Conservation (phyloP, 2,113 vertebrate species). For the Ophthalmotilapia sp. region DNA sequence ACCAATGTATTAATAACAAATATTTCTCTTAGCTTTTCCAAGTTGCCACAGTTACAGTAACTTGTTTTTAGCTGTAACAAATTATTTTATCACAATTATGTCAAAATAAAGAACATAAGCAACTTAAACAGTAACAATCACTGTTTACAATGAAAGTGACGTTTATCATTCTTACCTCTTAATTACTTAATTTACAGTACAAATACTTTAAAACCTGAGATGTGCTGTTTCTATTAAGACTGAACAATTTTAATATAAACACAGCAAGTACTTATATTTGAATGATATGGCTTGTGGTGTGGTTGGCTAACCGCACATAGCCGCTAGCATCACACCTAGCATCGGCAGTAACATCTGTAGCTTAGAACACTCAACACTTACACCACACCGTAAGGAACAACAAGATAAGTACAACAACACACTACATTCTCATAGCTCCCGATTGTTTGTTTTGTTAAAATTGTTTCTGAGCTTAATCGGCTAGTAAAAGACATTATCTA, state of each 20-base stretch:
- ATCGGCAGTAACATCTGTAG: background rate
- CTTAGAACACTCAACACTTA: background rate
- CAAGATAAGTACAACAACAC: background rate
- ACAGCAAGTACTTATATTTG: background rate
- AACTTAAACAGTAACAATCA: background rate
- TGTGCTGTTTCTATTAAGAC: background rate
- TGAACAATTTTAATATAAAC: background rate
- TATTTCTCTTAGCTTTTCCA: background rate
- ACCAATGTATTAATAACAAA: background rate
- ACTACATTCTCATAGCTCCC: background rate
- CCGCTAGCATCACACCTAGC: background rate
- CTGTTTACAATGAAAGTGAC: background rate
- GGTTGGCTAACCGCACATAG: background rate
- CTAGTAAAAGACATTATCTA: background rate
- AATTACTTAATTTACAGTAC: background rate
- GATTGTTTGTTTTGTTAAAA: rapidly evolving
- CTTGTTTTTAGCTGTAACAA: background rate
- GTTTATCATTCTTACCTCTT: background rate
- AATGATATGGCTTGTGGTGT: background rate
- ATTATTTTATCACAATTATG: background rate
- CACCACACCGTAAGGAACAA: background rate
- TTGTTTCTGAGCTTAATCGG: background rate
- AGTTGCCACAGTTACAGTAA: background rate
- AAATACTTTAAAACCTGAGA: background rate
- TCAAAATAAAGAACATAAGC: background rate